Conservation (phyloP, 2,888 invertebrate genomes). For the Elysia crispata region DNA sequence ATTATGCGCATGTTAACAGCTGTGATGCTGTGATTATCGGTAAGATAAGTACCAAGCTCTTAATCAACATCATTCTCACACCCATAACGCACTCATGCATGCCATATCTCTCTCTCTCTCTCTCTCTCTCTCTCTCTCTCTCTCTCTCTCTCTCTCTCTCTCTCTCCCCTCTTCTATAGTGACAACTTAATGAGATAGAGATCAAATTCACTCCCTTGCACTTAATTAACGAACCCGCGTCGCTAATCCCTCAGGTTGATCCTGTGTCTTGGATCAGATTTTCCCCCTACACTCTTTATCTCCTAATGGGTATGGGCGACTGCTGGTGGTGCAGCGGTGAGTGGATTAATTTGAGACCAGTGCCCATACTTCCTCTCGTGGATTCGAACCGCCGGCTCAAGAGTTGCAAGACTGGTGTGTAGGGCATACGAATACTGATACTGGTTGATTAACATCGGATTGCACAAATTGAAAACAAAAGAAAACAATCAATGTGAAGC, state of each 20-base stretch:
- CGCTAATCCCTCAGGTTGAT: neutral
- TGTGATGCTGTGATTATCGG: neutral
- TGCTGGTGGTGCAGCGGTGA: too few species aligned
- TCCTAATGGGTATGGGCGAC: too few species aligned
- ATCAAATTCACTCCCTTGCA: conserved; percentile 22
- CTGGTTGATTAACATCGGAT: too few species aligned
- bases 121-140: neutral
- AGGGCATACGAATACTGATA: too few species aligned
- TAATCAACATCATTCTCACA: conserved; percentile 3
- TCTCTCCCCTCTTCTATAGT: neutral
- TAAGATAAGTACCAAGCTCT: neutral
- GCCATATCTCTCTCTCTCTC: neutral
- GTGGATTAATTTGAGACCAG: too few species aligned
- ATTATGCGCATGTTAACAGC: neutral
- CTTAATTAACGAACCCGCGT: conserved; percentile 24
- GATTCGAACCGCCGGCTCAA: too few species aligned
- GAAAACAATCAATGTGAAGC: too few species aligned
- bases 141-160: neutral
- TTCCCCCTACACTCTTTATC: too few species aligned
- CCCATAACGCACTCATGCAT: neutral
- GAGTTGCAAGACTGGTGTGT: too few species aligned
- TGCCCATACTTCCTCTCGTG: too few species aligned
- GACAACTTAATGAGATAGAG: neutral
- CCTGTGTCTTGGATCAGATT: too few species aligned
- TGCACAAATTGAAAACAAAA: too few species aligned